Evolutionary conservation across 1,140 invertebrate species (phyloP), one percentile per base, ranked within the genome.

Genomic region (Semibalanus balanoides): DNA sequence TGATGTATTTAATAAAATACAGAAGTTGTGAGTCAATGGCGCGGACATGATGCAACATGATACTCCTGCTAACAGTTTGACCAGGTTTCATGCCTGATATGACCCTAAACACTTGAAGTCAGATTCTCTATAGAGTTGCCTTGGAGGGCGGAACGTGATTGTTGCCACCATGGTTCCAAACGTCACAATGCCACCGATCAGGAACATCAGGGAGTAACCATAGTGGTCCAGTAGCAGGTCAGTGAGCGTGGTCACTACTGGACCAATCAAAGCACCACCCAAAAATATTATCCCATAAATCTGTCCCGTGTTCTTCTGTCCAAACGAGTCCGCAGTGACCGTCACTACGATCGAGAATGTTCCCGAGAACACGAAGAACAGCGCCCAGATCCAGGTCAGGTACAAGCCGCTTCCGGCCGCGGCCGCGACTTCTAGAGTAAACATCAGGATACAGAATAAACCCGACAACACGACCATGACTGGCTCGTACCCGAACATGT

Each of bases 361-460:
- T 73, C 81, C 82, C 74, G 81, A 83, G 76, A 83, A 81, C 25
- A 77, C 78, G 75, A 83, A 83, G 78, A 81, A 83, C 27, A 82
- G 81, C 0, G 75, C 74, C 79, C 82, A 80, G 31, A 83, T 75
- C 80, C 79, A 82, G 25, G 77, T 51, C 19, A 79, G 77, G 76
- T 79, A 83, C 5, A 79, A 73, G 31, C 76, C 75, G 75, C 85
- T 85, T 0, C 80, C 85, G 70, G 74, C 76, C 22, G 35, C 64
- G 0, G 35, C 74, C 1, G 79, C 77, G 25, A 78, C 64, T 17
- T 78, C 76, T 29, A 80, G 71, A 14, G 79, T 78, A 19, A 76
- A 75, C 74, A 79, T 77, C 27, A 80, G 71, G 5, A 77, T 28
- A 28, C 51, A 64, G 22, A 64, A 25, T 3, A 64, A 25, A 1